These are phyloP conservation scores for Pandemis corylana DNA, from an alignment of 2,888 invertebrate species.

Conservation along the genomic window DNA sequence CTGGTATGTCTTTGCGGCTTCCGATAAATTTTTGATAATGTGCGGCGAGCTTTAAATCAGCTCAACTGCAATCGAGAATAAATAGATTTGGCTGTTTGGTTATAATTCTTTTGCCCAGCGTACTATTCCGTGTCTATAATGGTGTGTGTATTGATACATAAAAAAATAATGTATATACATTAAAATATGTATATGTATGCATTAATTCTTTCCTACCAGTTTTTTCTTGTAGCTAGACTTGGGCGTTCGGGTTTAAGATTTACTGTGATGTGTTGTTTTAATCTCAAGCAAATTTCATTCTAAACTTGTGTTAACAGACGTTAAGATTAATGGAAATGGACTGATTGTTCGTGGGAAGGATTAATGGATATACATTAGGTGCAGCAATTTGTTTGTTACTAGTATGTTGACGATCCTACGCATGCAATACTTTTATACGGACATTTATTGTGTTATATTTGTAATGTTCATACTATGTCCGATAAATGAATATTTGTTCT, in stretches of 20 bases:
- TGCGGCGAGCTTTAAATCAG: too few relatives aligned
- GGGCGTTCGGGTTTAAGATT: not conserved
- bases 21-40: too few relatives aligned
- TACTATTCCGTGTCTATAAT: not conserved
- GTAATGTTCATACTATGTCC: not conserved
- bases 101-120: not conserved
- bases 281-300: not conserved
- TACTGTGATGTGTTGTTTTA: not conserved
- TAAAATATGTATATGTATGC: not conserved
- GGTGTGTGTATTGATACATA: too few relatives aligned
- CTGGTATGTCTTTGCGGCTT: too few relatives aligned
- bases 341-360: not conserved
- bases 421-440: conserved; percentile 24
- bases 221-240: not conserved
- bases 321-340: conserved; percentile 2
- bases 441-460: conserved; percentile 10
- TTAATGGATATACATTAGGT: not conserved
- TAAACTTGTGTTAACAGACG: not conserved
- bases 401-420: conserved; percentile 21
- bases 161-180: too few relatives aligned
- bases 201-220: not conserved
- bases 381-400: conserved; percentile 6
- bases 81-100: too few relatives aligned
- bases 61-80: too few relatives aligned
- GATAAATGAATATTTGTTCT: not conserved